Conservation (phyloP, 2,888 invertebrate genomes). For the Drosophila monieri region DNA sequence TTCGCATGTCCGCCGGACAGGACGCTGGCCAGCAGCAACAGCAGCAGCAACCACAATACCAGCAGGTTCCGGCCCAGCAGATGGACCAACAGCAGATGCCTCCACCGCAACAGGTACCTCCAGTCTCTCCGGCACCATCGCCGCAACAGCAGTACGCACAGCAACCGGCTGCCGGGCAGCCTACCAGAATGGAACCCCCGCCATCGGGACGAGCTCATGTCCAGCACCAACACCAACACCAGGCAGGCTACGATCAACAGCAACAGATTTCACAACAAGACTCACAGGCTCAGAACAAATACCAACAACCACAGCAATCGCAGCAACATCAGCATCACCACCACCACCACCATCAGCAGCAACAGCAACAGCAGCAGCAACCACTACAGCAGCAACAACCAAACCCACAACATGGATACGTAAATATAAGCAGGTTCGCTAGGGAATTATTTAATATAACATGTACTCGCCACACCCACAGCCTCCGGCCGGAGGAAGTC, state of each 20-base stretch:
- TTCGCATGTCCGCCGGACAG: conserved; percentile 54
- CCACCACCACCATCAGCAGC: conserved; percentile 50
- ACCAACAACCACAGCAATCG: conserved; percentile 29
- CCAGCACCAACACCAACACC: conserved; percentile 29
- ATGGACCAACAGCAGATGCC: conserved; percentile 18
- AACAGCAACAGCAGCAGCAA: conserved; percentile 48
- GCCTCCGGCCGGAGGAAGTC: conserved; percentile 25
- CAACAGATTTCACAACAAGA: conserved; percentile 21
- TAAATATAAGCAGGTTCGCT: conserved; percentile 47
- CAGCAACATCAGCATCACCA: conserved; percentile 37
- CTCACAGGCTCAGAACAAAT: conserved; percentile 42
- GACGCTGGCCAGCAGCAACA: conserved; percentile 44
- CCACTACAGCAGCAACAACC: conserved; percentile 46
- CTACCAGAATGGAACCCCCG: conserved; percentile 55
- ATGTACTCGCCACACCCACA: conserved; percentile 24
- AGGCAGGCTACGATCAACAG: conserved; percentile 26
- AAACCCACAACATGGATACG: conserved; percentile 54
- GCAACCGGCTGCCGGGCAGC: conserved; percentile 61
- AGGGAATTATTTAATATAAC: not conserved
- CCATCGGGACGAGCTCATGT: conserved; percentile 57
- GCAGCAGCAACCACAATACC: conserved; percentile 16
- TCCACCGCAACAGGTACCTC: conserved; percentile 27
- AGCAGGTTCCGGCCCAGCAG: conserved; percentile 26
- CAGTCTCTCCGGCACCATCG: conserved; percentile 27
- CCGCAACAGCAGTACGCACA: conserved; percentile 54